Conservation (phyloP, 2,797 vertebrate genomes). For the Merluccius polli region DNA sequence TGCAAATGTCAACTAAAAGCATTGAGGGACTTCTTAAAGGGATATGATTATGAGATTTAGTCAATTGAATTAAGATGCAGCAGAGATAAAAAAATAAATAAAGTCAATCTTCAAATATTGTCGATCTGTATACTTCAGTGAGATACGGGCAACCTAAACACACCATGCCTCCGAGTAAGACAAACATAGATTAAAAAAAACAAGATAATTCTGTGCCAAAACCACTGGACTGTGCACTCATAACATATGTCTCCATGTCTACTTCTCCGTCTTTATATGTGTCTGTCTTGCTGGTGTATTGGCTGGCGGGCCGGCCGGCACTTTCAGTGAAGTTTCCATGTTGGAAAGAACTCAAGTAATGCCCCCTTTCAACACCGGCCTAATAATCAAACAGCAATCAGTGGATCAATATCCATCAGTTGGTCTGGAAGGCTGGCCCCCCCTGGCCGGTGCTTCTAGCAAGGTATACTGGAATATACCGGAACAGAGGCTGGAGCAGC, state of each 20-base stretch:
- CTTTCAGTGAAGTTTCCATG: constrained; percentile 16
- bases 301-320: constrained; percentile 2
- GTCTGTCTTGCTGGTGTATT: background rate
- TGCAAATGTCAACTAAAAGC: background rate
- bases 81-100: background rate
- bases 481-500: constrained; percentile 34
- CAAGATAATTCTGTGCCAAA: background rate
- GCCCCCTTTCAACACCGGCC: constrained; percentile 33
- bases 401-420: constrained; percentile 53
- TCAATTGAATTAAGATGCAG: background rate
- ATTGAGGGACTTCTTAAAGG: background rate
- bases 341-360: constrained; percentile 14
- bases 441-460: constrained; percentile 30
- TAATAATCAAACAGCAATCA: constrained; percentile 43
- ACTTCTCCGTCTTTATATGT: background rate
- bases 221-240: background rate
- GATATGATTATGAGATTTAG: background rate
- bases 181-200: too few relatives aligned
- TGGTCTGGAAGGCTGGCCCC: constrained; percentile 34
- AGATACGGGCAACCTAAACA: background rate
- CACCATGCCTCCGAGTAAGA: background rate
- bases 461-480: constrained; percentile 30
- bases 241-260: background rate
- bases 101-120: background rate
- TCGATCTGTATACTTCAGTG: background rate